A percentile compares a stretch with the other conserved stretches of the same genome.
phyloP scores from a whole-genome alignment of 1,140 invertebrate species.

The Procambarus clarkii region DNA sequence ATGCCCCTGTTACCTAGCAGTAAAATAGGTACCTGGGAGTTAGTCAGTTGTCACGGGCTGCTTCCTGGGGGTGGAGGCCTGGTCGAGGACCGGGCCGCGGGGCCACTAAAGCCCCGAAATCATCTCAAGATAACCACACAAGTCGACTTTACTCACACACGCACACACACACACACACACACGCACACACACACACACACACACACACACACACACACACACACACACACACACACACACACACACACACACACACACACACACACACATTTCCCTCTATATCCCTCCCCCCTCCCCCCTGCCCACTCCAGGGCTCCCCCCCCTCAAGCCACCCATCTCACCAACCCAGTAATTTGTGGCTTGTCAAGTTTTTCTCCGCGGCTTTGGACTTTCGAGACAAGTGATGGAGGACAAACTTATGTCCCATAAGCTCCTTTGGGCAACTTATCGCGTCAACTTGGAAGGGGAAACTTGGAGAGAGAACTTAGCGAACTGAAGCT shows the following conservation, averaged over 20 bases:
- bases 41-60: too few species aligned
- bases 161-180: too few species aligned
- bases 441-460: neutral
- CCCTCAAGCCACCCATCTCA: neutral
- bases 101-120: too few species aligned
- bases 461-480: neutral
- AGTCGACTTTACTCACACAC: too few species aligned
- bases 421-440: neutral
- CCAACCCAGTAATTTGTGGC: neutral
- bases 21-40: too few species aligned
- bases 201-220: too few species aligned
- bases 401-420: constrained; percentile 14
- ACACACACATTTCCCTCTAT: neutral
- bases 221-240: neutral
- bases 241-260: constrained; percentile 3
- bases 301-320: neutral
- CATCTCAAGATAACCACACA: too few species aligned
- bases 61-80: too few species aligned
- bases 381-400: neutral
- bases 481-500: neutral
- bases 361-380: neutral
- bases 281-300: neutral
- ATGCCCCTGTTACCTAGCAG: too few species aligned
- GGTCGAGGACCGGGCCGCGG: too few species aligned
- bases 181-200: too few species aligned